phyloP scores from a whole-genome alignment of 2,113 vertebrate species.

The Perca schrenkii region DNA sequence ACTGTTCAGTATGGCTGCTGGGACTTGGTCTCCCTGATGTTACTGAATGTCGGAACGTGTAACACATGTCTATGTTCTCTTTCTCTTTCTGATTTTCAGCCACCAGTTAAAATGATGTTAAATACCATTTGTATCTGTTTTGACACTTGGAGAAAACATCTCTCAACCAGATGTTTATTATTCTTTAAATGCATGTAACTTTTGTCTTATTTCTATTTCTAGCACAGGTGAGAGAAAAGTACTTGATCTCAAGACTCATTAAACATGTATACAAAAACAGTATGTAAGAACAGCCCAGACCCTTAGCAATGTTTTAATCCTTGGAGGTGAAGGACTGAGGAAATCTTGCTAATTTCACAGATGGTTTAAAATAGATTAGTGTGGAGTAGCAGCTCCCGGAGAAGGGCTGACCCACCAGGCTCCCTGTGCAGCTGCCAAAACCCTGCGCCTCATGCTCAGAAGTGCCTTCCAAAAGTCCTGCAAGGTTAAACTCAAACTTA shows the following conservation, averaged over 20 bases:
- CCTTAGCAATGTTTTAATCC: slow-evolving; percentile 87
- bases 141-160: background rate
- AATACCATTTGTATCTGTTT: slow-evolving; percentile 7
- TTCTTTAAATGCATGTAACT: slow-evolving; percentile 4
- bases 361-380: slow-evolving; percentile 92
- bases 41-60: slow-evolving; percentile 41
- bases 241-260: slow-evolving; percentile 68
- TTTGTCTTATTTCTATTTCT: slow-evolving; percentile 8
- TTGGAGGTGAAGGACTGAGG: slow-evolving; percentile 90
- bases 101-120: background rate
- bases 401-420: slow-evolving; percentile 87
- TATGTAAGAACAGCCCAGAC: slow-evolving; percentile 77
- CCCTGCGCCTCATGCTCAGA: slow-evolving; percentile 81
- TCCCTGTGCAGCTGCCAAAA: slow-evolving; percentile 87
- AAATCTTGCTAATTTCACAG: slow-evolving; percentile 91
- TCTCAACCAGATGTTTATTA: slow-evolving; percentile 30
- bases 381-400: slow-evolving; percentile 86
- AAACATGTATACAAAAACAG: slow-evolving; percentile 70
- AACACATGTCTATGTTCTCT: slow-evolving; percentile 25
- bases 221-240: slow-evolving; percentile 42
- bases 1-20: slow-evolving; percentile 58
- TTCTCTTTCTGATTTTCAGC: slow-evolving; percentile 18
- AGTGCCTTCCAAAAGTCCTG: slow-evolving; percentile 89
- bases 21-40: slow-evolving; percentile 48
- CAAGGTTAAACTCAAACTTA: slow-evolving; percentile 90